phyloP scores from a whole-genome alignment of 2,888 invertebrate genomes.

The Coleophora flavipennella region DNA sequence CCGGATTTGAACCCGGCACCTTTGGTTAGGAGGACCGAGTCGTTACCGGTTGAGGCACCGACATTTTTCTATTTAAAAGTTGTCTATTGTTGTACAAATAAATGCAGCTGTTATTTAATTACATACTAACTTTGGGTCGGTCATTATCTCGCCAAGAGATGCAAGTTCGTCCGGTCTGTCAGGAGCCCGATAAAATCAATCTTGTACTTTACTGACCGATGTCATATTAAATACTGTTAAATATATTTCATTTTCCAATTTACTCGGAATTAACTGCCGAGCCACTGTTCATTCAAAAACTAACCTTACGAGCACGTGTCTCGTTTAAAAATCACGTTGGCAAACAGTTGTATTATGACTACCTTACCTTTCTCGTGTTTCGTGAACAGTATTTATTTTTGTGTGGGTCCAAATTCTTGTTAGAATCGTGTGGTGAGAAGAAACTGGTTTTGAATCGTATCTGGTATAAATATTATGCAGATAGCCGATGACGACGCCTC shows the following conservation, averaged over 20 bases:
- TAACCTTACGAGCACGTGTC: conserved; percentile 30
- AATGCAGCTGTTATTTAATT: conserved; percentile 24
- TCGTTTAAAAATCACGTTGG: conserved; percentile 31
- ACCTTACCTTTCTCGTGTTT: conserved; percentile 62
- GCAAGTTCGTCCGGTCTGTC: conserved; percentile 22
- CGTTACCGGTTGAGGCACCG: too few species aligned
- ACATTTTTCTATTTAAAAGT: too few species aligned
- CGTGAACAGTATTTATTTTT: conserved; percentile 68
- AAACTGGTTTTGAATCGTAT: conserved; percentile 61
- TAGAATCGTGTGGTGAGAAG: conserved; percentile 55
- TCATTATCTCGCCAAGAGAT: conserved; percentile 32
- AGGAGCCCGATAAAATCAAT: conserved; percentile 60
- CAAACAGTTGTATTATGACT: conserved; percentile 37
- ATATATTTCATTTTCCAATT: conserved; percentile 48
- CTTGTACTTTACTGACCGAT: conserved; percentile 63
- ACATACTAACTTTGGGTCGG: conserved; percentile 33
- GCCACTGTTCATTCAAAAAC: conserved; percentile 31
- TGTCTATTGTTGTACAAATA: too few species aligned
- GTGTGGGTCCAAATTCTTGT: conserved; percentile 67
- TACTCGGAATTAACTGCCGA: conserved; percentile 43
- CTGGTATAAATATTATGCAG: conserved; percentile 55
- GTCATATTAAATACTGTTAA: conserved; percentile 66
- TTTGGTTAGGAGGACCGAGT: too few species aligned
- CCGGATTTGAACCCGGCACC: too few species aligned
- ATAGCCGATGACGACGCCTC: conserved; percentile 62